Evolutionary conservation across 2,888 invertebrate genomes (phyloP), one percentile per base, ranked within the genome.

Genomic region (Athrips mouffetella): DNA sequence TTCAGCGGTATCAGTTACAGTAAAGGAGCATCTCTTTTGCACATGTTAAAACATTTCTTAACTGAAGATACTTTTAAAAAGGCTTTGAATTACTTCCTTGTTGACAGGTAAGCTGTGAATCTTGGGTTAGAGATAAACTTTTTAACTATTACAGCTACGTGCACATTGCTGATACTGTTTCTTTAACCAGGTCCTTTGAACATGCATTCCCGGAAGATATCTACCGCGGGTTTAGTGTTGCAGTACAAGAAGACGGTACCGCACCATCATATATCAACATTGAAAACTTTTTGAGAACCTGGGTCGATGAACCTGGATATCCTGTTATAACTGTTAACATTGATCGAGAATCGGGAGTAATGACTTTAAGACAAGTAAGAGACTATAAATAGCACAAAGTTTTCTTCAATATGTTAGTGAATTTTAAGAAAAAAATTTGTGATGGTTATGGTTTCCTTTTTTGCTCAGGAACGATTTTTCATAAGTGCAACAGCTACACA

Each of bases 1-100:
- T 94, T 94, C 61, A 90, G 90, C 46, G 89, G 84, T 6, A 92
- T 94, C 59, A 91, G 92, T 2, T 94, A 94, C 63, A 89, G 90
- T 11, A 94, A 95, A 70, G 93, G 92, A 2, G 91, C 86, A 2
- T 66, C 89, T 0, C 73, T 93, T 1, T 80, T 94, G 13, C 89
- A 92, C 25, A 94, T 94, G 94, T 66, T 93, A 42, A 90, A 91
- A 54, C 90, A 93, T 62, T 78, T 89, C 11, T 70, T 93, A 23
- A 91, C 91, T 3, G 75, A 83, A 3, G 62, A 68, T 0, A 81
- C 88, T 0, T 94, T 94, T 63, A 80, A 82, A 58, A 73, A 73
- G 35, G 91, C 91, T 0, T 65, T 94, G 45, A 78, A 80, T 20
- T 51, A 68, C 2, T 93, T 93, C 60, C 79, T 93, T 8, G 48